Conservation (phyloP, 2,888 invertebrate genomes). For the Tinea pellionella region DNA sequence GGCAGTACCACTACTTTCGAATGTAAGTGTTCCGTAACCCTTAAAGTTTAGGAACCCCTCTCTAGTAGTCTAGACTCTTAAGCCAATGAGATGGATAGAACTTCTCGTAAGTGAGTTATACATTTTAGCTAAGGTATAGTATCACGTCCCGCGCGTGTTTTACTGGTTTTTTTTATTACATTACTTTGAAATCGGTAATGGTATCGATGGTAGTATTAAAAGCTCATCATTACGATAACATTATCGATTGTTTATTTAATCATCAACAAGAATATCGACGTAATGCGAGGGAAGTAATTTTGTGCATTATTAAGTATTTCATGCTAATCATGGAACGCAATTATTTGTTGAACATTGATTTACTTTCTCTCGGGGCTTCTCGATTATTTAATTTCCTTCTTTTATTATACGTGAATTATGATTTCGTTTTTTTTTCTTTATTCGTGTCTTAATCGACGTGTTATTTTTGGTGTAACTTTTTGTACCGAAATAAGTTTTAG, state of each 20-base stretch:
- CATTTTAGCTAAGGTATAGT: too few relatives aligned
- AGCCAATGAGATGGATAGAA: too few relatives aligned
- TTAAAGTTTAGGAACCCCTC: too few relatives aligned
- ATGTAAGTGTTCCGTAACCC: too few relatives aligned
- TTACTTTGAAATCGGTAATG: too few relatives aligned
- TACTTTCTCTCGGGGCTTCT: constrained; percentile 38
- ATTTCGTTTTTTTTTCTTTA: neutral
- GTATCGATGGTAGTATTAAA: neutral
- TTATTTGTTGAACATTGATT: constrained; percentile 40
- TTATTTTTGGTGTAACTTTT: too few relatives aligned
- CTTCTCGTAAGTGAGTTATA: too few relatives aligned
- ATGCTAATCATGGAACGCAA: constrained; percentile 45
- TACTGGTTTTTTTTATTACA: too few relatives aligned
- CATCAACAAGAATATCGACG: neutral
- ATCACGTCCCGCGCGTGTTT: too few relatives aligned
- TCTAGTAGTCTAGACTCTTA: too few relatives aligned
- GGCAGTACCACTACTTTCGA: too few relatives aligned
- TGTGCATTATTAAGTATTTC: constrained; percentile 54
- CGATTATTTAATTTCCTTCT: constrained; percentile 12
- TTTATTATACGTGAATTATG: neutral
- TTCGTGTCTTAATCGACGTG: too few relatives aligned
- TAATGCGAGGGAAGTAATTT: constrained; percentile 41
- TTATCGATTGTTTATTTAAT: neutral
- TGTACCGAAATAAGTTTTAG: neutral
- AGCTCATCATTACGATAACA: neutral